Evolutionary conservation across 2,888 invertebrate genomes (phyloP).

Genomic region (Melieria picta): DNA sequence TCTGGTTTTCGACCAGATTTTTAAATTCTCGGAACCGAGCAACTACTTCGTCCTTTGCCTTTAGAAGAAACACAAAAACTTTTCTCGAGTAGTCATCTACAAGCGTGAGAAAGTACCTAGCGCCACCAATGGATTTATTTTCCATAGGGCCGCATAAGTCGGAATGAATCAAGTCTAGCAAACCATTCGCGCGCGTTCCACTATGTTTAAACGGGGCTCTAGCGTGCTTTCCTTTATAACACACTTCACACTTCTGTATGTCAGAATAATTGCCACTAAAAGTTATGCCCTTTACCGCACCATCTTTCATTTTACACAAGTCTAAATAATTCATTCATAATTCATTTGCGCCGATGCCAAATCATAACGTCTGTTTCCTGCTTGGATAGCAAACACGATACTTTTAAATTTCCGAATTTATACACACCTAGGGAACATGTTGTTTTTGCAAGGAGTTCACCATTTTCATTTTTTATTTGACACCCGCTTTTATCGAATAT

Average conservation of each 20-base stretch:
- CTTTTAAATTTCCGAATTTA: conserved; percentile 1
- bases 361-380: not conserved
- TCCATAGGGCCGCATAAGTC: conserved; percentile 3
- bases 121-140: not conserved
- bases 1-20: not conserved
- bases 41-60: not conserved
- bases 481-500: conserved; percentile 14
- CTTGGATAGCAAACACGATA: no score
- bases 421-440: conserved; percentile 14
- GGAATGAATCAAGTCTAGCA: conserved; percentile 1
- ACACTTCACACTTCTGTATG: not conserved
- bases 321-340: not conserved
- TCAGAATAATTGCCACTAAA: not conserved
- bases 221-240: not conserved
- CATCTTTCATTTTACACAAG: not conserved
- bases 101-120: not conserved
- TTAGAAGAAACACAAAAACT: conserved; percentile 1
- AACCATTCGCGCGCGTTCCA: not conserved
- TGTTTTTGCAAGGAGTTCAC: not conserved
- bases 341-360: not conserved
- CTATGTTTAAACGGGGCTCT: no score
- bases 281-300: conserved; percentile 2
- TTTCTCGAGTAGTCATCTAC: conserved; percentile 1
- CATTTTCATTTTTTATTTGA: conserved; percentile 2
- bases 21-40: not conserved